Percentiles rank a stretch among this genome's conserved stretches.
Conservation (phyloP, 2,888 invertebrate species). For the Pardosa pseudoannulata region DNA sequence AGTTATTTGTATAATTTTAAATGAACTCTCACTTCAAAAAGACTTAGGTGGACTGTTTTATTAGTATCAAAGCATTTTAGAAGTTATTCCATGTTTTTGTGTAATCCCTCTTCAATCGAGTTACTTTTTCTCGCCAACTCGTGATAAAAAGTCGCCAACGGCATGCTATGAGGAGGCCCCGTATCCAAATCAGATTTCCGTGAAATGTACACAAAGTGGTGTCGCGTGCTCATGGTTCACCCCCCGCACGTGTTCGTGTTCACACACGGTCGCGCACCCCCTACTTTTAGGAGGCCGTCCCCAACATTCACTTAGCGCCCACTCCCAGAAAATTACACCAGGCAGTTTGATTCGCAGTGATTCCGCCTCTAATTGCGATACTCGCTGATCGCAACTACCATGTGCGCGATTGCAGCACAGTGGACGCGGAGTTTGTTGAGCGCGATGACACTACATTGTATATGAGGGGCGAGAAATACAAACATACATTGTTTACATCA, state of each 20-base stretch:
- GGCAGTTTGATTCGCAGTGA: conserved; percentile 16
- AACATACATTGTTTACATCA: too few species aligned
- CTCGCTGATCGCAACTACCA: background rate
- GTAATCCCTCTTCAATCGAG: too few species aligned
- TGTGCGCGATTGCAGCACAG: background rate
- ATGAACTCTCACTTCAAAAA: too few species aligned
- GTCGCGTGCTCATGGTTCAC: conserved; percentile 58
- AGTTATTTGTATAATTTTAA: too few species aligned
- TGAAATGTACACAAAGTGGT: conserved; percentile 68
- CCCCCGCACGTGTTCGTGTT: conserved; percentile 60
- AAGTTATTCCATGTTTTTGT: too few species aligned
- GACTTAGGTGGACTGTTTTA: too few species aligned
- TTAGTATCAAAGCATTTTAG: too few species aligned
- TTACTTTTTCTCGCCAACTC: conserved; percentile 23
- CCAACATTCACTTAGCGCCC: conserved; percentile 61
- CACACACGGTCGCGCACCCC: conserved; percentile 65
- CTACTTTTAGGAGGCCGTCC: conserved; percentile 47
- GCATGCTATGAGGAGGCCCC: conserved; percentile 11
- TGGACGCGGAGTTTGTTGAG: background rate
- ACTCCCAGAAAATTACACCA: conserved; percentile 46
- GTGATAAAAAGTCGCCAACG: conserved; percentile 29
- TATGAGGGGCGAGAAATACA: background rate
- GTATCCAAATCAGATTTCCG: conserved; percentile 67
- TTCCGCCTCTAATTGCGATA: conserved; percentile 13
- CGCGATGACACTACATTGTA: background rate